Evolutionary conservation across 2,113 vertebrate species (phyloP).

Genomic region (Scytalopus superciliaris): DNA sequence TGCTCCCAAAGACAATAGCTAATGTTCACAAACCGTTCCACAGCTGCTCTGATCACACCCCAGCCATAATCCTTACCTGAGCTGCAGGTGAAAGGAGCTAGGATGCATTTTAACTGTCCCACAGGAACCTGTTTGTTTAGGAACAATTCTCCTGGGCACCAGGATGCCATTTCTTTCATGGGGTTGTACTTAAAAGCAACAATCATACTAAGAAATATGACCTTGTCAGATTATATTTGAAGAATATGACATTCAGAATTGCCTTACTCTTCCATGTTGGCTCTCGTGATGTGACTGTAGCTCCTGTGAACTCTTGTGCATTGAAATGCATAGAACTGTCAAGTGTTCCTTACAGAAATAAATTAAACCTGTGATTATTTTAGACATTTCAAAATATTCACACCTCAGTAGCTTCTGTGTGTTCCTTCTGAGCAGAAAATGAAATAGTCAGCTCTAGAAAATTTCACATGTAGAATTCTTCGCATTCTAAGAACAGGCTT

Average conservation of each 20-base stretch:
- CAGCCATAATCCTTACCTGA: background rate
- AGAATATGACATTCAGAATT: background rate
- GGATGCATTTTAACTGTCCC: background rate
- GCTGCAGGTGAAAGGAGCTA: background rate
- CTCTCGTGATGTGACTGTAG: background rate
- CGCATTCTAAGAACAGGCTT: background rate
- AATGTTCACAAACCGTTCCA: background rate
- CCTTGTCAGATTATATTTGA: background rate
- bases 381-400: background rate
- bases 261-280: background rate
- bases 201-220: background rate
- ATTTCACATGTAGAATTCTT: background rate
- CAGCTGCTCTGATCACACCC: background rate
- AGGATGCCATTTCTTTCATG: background rate
- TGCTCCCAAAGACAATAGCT: background rate
- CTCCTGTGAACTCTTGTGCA: background rate
- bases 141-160: background rate
- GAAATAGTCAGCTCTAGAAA: background rate
- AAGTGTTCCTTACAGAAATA: background rate
- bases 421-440: background rate
- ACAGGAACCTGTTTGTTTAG: background rate
- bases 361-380: background rate
- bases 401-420: background rate
- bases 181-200: background rate
- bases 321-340: background rate